Conservation (phyloP, 2,797 vertebrate species). For the Microcaecilia unicolor region DNA sequence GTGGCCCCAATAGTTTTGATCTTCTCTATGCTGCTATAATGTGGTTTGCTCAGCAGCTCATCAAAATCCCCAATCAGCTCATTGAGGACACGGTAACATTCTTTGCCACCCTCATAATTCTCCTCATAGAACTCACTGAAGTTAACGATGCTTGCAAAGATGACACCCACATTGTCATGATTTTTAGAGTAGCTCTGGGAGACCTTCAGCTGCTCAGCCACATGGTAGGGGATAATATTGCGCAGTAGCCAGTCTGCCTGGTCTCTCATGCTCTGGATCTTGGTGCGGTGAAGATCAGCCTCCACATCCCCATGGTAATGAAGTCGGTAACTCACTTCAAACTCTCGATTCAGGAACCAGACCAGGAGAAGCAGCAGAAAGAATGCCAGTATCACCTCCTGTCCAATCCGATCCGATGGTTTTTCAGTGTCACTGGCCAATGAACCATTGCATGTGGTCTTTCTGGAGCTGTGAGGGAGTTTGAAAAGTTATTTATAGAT, state of each 20-base stretch:
- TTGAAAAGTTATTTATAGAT: not conserved
- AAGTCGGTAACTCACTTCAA: constrained; percentile 93
- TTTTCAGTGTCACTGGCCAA: not conserved
- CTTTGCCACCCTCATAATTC: constrained; percentile 94
- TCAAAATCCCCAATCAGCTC: constrained; percentile 96
- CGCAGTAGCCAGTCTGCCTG: constrained; percentile 93
- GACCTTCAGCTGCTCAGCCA: constrained; percentile 93
- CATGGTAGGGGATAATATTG: constrained; percentile 95
- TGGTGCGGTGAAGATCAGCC: constrained; percentile 87
- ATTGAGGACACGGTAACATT: constrained; percentile 93
- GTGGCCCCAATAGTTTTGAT: constrained; percentile 98
- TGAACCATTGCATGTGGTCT: constrained; percentile 28
- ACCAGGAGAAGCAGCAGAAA: constrained; percentile 87
- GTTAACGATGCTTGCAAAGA: constrained; percentile 96
- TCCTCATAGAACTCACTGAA: constrained; percentile 98
- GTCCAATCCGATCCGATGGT: constrained; percentile 62
- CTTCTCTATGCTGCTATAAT: constrained; percentile 88
- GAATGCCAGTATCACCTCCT: constrained; percentile 75
- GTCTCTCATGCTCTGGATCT: constrained; percentile 93
- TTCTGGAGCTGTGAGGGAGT: constrained; percentile 31
- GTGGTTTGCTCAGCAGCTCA: constrained; percentile 75
- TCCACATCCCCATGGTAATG: constrained; percentile 96
- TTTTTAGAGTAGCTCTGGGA: constrained; percentile 98
- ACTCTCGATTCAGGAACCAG: constrained; percentile 96
- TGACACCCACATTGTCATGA: constrained; percentile 87